Evolutionary conservation across 2,113 vertebrate species (phyloP).

Genomic region (Cariama cristata): DNA sequence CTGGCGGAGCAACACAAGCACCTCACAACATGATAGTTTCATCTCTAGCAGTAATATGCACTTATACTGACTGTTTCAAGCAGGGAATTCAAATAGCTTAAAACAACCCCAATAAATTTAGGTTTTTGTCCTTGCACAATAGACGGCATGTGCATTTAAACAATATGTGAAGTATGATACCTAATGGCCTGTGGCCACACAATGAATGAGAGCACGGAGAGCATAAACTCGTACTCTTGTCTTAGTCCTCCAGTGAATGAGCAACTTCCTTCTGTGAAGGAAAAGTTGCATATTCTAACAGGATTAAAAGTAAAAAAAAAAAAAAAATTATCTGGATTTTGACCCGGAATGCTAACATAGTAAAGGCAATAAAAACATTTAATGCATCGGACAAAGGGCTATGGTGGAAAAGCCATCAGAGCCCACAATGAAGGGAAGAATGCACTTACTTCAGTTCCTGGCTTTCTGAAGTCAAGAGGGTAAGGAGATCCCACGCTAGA

Average conservation of each 20-base stretch:
- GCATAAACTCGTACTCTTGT: neutral
- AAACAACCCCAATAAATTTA: neutral
- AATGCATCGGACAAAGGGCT: accelerated
- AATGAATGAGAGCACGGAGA: neutral
- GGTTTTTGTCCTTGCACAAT: neutral
- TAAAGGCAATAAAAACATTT: neutral
- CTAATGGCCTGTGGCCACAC: neutral
- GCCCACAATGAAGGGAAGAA: neutral
- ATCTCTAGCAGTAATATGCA: neutral
- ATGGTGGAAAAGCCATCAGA: neutral
- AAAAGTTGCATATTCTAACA: neutral
- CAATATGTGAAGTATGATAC: neutral
- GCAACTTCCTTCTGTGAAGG: neutral
- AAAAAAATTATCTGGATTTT: neutral
- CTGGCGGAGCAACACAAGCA: neutral
- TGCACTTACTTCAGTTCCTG: conserved; percentile 82
- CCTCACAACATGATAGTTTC: neutral
- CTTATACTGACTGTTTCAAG: neutral
- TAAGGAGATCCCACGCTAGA: conserved; percentile 89
- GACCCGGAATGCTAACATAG: neutral
- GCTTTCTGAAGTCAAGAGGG: conserved; percentile 81
- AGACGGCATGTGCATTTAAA: neutral
- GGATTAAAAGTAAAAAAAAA: neutral
- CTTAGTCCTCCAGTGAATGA: neutral
- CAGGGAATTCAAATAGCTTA: neutral